Base-by-base conservation (phyloP, 2,113 vertebrate genomes). In the Silurus meridionalis region DNA sequence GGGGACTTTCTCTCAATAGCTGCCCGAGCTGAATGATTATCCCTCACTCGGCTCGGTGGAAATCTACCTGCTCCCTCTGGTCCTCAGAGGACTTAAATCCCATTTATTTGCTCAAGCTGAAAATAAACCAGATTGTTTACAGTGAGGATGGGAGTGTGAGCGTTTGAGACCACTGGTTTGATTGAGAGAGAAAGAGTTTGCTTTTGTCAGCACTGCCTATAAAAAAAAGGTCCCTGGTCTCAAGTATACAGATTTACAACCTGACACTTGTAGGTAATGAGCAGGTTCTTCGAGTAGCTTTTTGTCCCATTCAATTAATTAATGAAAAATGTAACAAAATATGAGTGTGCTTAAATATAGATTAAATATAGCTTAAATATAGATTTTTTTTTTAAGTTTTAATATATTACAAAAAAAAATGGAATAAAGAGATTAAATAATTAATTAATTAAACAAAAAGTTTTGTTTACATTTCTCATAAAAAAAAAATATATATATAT, bases 1-100 rank as follows among this genome's bases (percentile, higher is more conserved):
- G 92, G 92, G 93, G 92, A 93, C 91, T 84, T 88, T 92, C 92
- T 93, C 91, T 92, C 94, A 94, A 94, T 95, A 94, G 88, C 90
- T 93, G 93, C 92, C 90, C 90, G 87, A 84, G 91, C 88, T 79
- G 88, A 86, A 88, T 91, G 60, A 83, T 82, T 75, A n/a, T 58
- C 28, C 28, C 57, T 58, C 13, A 8, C 23, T 71, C 17, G 46
- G 82, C n/a, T 78, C 84, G 50, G 83, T 82, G 23, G 83, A 83
- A 28, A 80, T 88, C 69, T 81, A 77, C 53, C 84, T 85, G 72
- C 72, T 85, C 79, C 78, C 87, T 82, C 84, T 25, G 48, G 57
- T 63, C 37, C 72, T 83, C 60, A 63, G 23, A 83, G 55, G 67
- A 78, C 55, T 83, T 72, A 79, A 83, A 69, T 23, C 58, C 61